Evolutionary conservation across 2,888 invertebrate species (phyloP).

Genomic region (Isoperla grammatica): DNA sequence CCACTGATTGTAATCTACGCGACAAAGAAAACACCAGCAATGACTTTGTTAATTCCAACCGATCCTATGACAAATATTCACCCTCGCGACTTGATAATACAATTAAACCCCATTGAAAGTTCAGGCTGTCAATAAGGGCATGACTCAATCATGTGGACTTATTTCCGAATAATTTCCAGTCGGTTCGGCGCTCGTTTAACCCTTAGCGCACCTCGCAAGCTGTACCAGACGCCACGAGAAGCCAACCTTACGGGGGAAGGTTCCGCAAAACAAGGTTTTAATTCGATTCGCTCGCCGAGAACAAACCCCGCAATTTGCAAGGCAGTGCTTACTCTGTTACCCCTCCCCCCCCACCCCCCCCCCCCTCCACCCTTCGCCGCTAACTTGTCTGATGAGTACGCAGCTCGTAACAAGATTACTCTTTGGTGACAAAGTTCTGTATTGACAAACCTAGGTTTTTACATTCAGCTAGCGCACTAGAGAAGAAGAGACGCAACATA

Average conservation of each 20-base stretch:
- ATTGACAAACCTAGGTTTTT: conserved; percentile 15
- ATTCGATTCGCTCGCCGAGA: conserved; percentile 21
- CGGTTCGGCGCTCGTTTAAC: not conserved
- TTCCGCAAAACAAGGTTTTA: conserved; percentile 22
- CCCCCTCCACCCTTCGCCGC: not conserved
- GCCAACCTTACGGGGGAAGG: not conserved
- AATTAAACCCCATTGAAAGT: not conserved
- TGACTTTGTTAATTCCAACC: too few relatives aligned
- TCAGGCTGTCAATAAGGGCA: conserved; percentile 8
- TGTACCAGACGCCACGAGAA: too few relatives aligned
- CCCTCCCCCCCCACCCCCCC: not conserved
- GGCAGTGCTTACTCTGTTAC: conserved; percentile 15
- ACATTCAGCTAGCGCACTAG: not conserved
- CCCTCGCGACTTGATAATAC: too few relatives aligned
- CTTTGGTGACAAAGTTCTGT: conserved; percentile 9
- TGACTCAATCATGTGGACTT: conserved; percentile 14
- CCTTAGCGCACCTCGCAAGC: too few relatives aligned
- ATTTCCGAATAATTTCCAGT: conserved; percentile 12
- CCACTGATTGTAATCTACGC: too few relatives aligned
- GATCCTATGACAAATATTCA: too few relatives aligned
- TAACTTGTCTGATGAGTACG: not conserved
- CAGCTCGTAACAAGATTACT: conserved; percentile 10
- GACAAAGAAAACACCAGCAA: too few relatives aligned
- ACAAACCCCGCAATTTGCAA: conserved; percentile 19
- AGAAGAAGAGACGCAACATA: not conserved